These are phyloP conservation scores for Aurelia coerulea DNA, from an alignment of 30 jellyfish, hydroid and myxozoan genomes.

Conservation along the genomic window DNA sequence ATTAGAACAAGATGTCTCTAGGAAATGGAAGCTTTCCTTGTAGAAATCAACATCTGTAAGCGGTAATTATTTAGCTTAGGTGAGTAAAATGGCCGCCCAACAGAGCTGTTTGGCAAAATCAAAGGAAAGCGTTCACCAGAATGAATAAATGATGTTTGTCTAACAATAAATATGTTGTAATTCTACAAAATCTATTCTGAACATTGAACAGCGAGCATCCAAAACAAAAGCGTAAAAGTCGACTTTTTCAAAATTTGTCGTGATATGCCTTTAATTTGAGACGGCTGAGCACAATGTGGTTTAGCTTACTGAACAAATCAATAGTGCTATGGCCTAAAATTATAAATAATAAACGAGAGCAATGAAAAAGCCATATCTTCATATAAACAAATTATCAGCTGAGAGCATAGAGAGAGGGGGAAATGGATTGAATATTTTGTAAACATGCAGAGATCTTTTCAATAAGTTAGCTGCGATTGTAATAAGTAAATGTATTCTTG, in stretches of 20 bases:
- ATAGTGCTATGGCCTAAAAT: conserved; percentile 2
- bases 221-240: conserved; percentile 29
- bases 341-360: conserved; percentile 31
- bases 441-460: conserved; percentile 23
- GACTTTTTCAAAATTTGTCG: conserved; percentile 31
- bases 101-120: conserved; percentile 48
- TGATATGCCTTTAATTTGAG: conserved; percentile 56
- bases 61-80: conserved; percentile 13
- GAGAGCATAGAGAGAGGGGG: conserved; percentile 36
- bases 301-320: conserved; percentile 2
- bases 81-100: conserved; percentile 50
- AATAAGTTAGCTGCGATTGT: conserved; percentile 39
- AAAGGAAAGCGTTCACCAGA: conserved; percentile 50
- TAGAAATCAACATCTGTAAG: conserved; percentile 17
- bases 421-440: conserved; percentile 48
- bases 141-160: conserved; percentile 47
- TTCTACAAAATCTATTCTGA: conserved; percentile 44
- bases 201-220: conserved; percentile 46
- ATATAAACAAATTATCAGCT: conserved; percentile 58
- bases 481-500: conserved; percentile 47
- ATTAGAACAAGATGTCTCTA: conserved; percentile 6
- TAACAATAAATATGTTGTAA: conserved; percentile 22
- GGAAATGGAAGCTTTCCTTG: conserved; percentile 41
- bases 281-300: conserved; percentile 52
- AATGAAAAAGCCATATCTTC: conserved; percentile 19